Evolutionary conservation across 2,888 invertebrate genomes (phyloP), one percentile per base, ranked within the genome.

Genomic region (Formica aserva): DNA sequence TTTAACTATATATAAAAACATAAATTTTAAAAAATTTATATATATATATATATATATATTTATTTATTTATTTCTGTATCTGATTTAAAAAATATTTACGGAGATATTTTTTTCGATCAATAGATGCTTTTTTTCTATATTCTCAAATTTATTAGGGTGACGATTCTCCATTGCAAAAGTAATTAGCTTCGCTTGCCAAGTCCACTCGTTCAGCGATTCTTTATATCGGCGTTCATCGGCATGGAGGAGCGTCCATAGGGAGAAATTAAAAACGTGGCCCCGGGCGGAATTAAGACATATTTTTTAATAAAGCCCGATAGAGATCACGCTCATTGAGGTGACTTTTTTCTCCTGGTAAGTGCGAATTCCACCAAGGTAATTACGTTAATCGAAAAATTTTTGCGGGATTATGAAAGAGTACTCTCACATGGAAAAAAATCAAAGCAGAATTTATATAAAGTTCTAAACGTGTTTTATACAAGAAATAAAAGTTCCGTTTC

Each of bases 271-370:
- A 88, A 86, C 87, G 84, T 85, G 63, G 74, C 89, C 72, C 80
- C 74, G 55, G 81, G 88, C 84, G 65, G 90, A 93, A 93, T 93
- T 91, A 92, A 92, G 92, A 92, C 89, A 92, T 91, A 92, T 92
- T 93, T 93, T 93, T 92, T 90, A 92, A 92, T 92, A 92, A 93
- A 91, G 83, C 87, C 86, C 87, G 90, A 92, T 90, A 88, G 88
- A 90, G 86, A 91, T 92, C 89, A 78, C 78, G 72, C 77, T 85
- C 41, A 80, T 76, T 60, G 77, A 78, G 66, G 52, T 78, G 82
- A 65, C 78, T 77, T 74, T 80, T 52, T 80, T 80, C 45, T 74
- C 72, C 11, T 8, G 22, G 38, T 57, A 78, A 69, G 60, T 72
- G 74, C 22, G 41, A 72, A 60, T 80, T 71, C 32, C 75, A 18